Percentiles rank a stretch among this genome's conserved stretches.
Conservation (phyloP, 2,888 invertebrate species). For the Chironomus riparius region DNA sequence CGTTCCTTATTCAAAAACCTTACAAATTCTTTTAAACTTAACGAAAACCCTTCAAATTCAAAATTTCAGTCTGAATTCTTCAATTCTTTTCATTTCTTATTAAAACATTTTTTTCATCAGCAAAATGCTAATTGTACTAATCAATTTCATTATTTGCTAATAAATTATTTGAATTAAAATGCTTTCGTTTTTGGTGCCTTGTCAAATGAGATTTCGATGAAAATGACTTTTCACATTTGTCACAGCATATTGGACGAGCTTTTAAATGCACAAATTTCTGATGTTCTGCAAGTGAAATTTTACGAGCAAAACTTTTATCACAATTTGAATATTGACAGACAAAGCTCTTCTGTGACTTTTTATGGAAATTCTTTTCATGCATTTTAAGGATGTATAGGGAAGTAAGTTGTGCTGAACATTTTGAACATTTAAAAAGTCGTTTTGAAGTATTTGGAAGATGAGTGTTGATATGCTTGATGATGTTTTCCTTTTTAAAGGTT, state of each 20-base stretch:
- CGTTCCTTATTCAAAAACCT: not conserved
- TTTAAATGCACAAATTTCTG: not conserved
- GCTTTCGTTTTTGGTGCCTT: not conserved
- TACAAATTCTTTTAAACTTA: not conserved
- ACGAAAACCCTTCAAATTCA: not conserved
- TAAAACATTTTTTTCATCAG: too few species aligned
- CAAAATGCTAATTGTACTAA: too few species aligned
- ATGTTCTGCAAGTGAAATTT: not conserved
- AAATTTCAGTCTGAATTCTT: not conserved
- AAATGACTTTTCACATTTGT: not conserved
- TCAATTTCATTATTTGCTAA: too few species aligned
- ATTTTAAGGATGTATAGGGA: not conserved
- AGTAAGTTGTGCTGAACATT: not conserved
- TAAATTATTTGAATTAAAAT: not conserved
- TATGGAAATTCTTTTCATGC: not conserved
- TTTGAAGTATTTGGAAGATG: not conserved
- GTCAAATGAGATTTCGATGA: not conserved
- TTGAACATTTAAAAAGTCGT: not conserved
- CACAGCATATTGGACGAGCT: not conserved
- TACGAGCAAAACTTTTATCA: not conserved
- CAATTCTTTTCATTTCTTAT: not conserved
- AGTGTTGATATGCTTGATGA: not conserved
- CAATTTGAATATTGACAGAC: not conserved
- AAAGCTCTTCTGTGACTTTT: not conserved
- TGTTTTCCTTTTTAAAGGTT: not conserved